A percentile compares a stretch with the other conserved stretches of the same genome.
phyloP scores from a whole-genome alignment of 2,888 invertebrate species.

The Polyommatus icarus region DNA sequence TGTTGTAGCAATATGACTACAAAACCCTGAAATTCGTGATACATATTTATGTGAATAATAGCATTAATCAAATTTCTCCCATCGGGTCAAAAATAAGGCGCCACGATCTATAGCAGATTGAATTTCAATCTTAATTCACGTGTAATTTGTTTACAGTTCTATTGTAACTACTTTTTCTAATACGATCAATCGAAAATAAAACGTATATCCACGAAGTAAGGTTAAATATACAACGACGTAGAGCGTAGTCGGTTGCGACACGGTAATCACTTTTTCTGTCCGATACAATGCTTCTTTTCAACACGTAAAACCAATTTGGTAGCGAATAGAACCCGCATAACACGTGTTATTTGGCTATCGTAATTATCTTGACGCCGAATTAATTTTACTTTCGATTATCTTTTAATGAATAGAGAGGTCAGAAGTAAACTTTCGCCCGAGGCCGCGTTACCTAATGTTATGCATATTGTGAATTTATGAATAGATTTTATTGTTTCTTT shows the following conservation, averaged over 20 bases:
- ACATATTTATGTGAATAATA: not conserved
- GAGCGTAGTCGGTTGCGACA: conserved; percentile 36
- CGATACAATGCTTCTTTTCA: conserved; percentile 34
- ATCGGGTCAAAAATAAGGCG: not conserved
- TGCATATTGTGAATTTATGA: conserved; percentile 32
- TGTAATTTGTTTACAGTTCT: conserved; percentile 32
- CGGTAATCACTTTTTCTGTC: conserved; percentile 35
- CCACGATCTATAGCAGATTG: conserved; percentile 28
- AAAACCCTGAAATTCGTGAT: conserved; percentile 1
- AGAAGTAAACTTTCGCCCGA: conserved; percentile 67
- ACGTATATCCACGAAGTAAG: not conserved
- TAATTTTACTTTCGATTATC: conserved; percentile 76
- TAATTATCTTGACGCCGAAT: conserved; percentile 62
- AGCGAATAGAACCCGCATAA: conserved; percentile 44
- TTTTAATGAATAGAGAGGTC: conserved; percentile 73
- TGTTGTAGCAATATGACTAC: not conserved
- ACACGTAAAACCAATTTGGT: conserved; percentile 43
- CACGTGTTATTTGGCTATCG: conserved; percentile 61
- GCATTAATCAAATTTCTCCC: conserved; percentile 25
- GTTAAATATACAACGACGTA: conserved; percentile 27
- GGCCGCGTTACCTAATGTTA: conserved; percentile 60
- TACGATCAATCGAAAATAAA: not conserved
- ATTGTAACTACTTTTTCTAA: conserved; percentile 19
- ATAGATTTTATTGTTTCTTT: conserved; percentile 33
- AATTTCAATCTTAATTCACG: conserved; percentile 35